Base-by-base conservation (phyloP, 2,888 invertebrate species). In the Crepidodera aurea region DNA sequence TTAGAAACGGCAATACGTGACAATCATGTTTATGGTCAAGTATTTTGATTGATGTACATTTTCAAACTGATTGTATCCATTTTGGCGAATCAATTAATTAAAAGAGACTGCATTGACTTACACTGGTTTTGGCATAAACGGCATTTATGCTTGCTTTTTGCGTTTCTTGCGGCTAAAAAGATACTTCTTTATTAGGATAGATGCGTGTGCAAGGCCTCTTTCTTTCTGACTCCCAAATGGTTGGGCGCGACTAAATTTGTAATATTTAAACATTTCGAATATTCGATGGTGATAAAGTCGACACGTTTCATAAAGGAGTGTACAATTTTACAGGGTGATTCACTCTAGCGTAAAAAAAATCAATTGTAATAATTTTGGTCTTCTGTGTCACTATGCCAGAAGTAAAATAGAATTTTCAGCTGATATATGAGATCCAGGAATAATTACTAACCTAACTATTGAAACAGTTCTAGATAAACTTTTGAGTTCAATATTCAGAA, bases 1-100 rank as follows among this genome's bases (percentile, higher is more conserved):
- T 61, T 46, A 61, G 72, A 74, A 72, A 65, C 63, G 62, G 65
- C 62, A 51, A 70, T 71, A 71, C 73, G 75, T 73, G 73, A 75
- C 73, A 67, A 68, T 71, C 71, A 74, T 72, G 69, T 71, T 71
- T 71, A 73, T 75, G 69, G 68, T 59, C 34, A 73, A 73, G 75
- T 68, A 75, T 74, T 74, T 75, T 75, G 72, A 75, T 74, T 75
- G 73, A 73, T 71, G 72, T 71, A 71, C 74, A 72, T 74, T 73
- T 73, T 69, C 67, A 71, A 75, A 73, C 72, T 73, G 75, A 73
- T 73, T 72, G 74, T 68, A 71, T 71, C 71, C 71, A 72, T 72
- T 74, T 76, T 74, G 65, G 69, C 73, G 73, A 73, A 73, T 60
- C 73, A 75, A 77, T 77, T 77, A 77, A 76, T 77, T 77, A 75